Evolutionary conservation across 1,140 invertebrate species (phyloP), one percentile per base, ranked within the genome.

Genomic region (Wiebesia pumilae): DNA sequence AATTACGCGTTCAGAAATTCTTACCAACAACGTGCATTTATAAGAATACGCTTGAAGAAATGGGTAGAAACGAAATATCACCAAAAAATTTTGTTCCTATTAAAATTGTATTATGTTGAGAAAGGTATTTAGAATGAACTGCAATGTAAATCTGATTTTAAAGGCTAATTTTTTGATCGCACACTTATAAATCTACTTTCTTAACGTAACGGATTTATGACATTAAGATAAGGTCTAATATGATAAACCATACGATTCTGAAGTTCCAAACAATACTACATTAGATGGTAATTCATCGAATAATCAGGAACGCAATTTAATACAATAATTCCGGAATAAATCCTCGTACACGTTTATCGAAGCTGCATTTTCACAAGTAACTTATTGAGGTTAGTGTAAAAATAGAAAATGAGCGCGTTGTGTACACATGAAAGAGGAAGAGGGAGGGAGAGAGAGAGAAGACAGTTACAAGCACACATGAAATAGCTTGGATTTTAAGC

Each of bases 361-460:
- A 21, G 43, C 27, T 71, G 81, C 69, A 73, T 16, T 81, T 43
- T 27, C 30, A 67, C 81, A 38, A 73, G 67, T 73, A 75, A 47
- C 58, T 83, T 83, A 83, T 73, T 58, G 81, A 73, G 69, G 81
- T 58, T 73, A 58, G 30, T 38, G 67, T 83, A 83, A 83, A 83
- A 83, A 83, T 83, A 83, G 81, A 83, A 83, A 73, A 54, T 19
- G 58, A 81, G 58, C 33, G 30, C 47, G 30, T 58, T 24, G 47
- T 58, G 30, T 35, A 47, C 7, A 9, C 7, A 21, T 12, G 19
- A 69, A 16, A 69, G 30, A 69, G 14, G 35, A 35, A 35, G 14
- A 69, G 16, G 19, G 4, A 67, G n/a, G 35, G 19, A 69, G 19
- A 69, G 16, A 69, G 33, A 69, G 19, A 35, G 16, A 33, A 33